Evolutionary conservation across 2,113 vertebrate genomes (phyloP).

Genomic region (Chinchilla lanigera): DNA sequence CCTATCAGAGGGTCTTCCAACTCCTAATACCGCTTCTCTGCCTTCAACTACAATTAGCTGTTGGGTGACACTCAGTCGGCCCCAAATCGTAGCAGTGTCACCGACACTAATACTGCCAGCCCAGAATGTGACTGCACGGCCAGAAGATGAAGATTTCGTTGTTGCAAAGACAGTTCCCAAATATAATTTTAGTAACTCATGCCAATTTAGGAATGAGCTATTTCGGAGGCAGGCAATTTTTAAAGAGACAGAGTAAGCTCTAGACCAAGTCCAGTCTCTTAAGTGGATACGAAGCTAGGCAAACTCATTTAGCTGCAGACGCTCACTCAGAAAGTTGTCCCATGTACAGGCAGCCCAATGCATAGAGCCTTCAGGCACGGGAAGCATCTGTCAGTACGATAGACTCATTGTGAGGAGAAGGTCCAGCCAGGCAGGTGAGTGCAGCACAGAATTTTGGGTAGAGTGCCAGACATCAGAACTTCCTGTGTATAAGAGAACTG

Average conservation of each 20-base stretch:
- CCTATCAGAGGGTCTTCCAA: not conserved
- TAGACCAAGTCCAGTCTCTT: not conserved
- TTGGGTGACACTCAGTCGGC: not conserved
- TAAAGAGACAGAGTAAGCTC: not conserved
- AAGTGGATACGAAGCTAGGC: not conserved
- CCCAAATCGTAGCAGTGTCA: not conserved
- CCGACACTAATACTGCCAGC: not conserved
- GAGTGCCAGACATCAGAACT: not conserved
- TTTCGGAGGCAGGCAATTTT: not conserved
- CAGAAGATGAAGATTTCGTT: slow-evolving; percentile 26
- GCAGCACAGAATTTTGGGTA: not conserved
- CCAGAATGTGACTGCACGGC: not conserved
- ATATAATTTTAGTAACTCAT: slow-evolving; percentile 19
- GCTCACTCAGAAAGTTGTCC: not conserved
- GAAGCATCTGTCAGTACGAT: not conserved
- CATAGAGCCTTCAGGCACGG: not conserved
- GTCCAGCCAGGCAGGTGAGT: not conserved
- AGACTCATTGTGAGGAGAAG: not conserved
- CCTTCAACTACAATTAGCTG: not conserved
- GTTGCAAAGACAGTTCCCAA: not conserved
- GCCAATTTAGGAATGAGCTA: not conserved
- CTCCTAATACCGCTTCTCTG: not conserved
- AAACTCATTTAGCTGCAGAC: not conserved
- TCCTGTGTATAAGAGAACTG: not conserved
- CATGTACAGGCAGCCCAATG: not conserved